Base-by-base conservation (phyloP, 2,888 invertebrate genomes). In the Macrophya annulata region DNA sequence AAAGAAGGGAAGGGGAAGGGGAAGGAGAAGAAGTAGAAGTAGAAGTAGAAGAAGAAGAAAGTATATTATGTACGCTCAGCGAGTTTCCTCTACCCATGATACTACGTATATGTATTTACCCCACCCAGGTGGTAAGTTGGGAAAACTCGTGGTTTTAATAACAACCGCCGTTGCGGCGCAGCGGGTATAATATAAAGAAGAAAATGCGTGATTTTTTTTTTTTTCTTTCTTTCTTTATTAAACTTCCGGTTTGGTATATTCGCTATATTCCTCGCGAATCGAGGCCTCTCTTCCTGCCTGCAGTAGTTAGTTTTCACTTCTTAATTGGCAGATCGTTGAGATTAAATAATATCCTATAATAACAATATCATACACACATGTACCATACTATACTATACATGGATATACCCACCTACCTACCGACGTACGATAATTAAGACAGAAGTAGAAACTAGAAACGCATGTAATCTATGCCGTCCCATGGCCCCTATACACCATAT, bases 261-360 rank as follows among this genome's bases (percentile, higher is more conserved):
- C n/a, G 45, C 8, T 37, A 25, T 37, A 45, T 74, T 40, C 68
- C 43, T 59, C 43, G 59, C 59, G 85, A 86, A 85, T 86, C 87
- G 55, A 85, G 62, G 84, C 59, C 85, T 72, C 43, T 85, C 81
- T 89, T 87, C 87, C 88, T 86, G 86, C 82, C 65, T n/a, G n/a
- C n/a, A 62, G 15, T 37, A 48, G n/a, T 76, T 45, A 45, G 25
- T 88, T 89, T 88, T 90, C 88, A 86, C 89, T 86, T 87, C 88
- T 90, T 87, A 88, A 87, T 88, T 89, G 86, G 84, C 51, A 87
- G 86, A 88, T 88, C 76, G 72, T 6, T 40, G 31, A 68, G 87
- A 88, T 87, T 88, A 86, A 89, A 89, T 88, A 87, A 87, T 87
- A 88, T 86, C 85, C 74, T 84, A 68, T 40, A 62, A 31, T 37